These are phyloP conservation scores for Drosophila murphyi DNA, from an alignment of 1,140 invertebrate genomes.

Conservation along the genomic window DNA sequence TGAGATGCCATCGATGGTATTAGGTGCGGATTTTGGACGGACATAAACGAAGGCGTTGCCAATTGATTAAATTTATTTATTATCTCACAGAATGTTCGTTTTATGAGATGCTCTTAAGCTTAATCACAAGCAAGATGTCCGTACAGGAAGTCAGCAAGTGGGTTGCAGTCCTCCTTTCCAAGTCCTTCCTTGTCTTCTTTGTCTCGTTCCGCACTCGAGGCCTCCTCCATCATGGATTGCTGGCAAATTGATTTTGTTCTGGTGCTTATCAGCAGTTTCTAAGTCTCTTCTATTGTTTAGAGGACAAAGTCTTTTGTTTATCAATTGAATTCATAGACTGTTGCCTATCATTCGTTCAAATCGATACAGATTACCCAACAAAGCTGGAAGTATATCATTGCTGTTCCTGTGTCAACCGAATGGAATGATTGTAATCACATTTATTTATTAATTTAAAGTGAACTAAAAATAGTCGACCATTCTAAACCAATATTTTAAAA, in stretches of 20 bases:
- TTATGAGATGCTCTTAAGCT: slow-evolving; percentile 51
- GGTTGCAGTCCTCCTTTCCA: neutral
- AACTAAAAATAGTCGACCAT: too few relatives aligned
- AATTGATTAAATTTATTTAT: slow-evolving; percentile 78
- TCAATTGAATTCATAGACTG: slow-evolving; percentile 33
- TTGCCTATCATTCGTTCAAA: slow-evolving; percentile 36
- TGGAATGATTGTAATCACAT: too few relatives aligned
- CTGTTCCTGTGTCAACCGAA: neutral
- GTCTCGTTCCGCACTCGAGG: neutral
- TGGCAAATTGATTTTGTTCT: slow-evolving; percentile 59
- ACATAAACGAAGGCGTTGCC: slow-evolving; percentile 32
- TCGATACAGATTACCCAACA: slow-evolving; percentile 43
- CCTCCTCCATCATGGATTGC: slow-evolving; percentile 25
- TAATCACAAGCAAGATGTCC: slow-evolving; percentile 54
- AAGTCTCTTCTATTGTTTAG: neutral
- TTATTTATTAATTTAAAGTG: too few relatives aligned
- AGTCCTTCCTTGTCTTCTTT: neutral
- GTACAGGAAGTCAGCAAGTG: slow-evolving; percentile 12
- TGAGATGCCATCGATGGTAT: slow-evolving; percentile 9
- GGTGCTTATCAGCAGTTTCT: slow-evolving; percentile 43
- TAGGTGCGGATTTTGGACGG: slow-evolving; percentile 7
- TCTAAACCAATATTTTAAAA: too few relatives aligned
- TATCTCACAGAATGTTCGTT: slow-evolving; percentile 54
- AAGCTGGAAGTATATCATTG: neutral
- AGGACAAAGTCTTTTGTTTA: slow-evolving; percentile 39